phyloP scores from a whole-genome alignment of 2,113 vertebrate species.

The Dermatemys mawii region DNA sequence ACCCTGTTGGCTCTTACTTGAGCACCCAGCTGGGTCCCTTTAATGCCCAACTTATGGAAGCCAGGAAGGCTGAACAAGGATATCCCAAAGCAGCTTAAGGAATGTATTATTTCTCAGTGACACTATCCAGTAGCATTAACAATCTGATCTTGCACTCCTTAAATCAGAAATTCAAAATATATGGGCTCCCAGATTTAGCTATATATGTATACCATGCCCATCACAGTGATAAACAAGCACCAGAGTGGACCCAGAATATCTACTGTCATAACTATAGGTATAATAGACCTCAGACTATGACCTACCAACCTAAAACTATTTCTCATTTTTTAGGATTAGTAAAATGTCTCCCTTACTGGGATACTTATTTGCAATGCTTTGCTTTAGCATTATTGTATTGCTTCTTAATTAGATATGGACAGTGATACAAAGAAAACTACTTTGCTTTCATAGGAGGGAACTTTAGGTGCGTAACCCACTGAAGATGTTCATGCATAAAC shows the following conservation, averaged over 20 bases:
- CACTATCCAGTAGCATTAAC: conserved; percentile 53
- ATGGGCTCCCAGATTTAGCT: conserved; percentile 39
- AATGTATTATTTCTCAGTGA: conserved; percentile 52
- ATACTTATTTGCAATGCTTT: conserved; percentile 12
- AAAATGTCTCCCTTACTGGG: neutral
- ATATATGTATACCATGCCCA: neutral
- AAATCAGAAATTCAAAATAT: conserved; percentile 42
- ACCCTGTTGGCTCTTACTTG: conserved; percentile 53
- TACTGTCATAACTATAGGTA: conserved; percentile 34
- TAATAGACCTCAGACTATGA: conserved; percentile 8
- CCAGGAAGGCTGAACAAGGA: conserved; percentile 48
- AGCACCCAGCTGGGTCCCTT: conserved; percentile 44
- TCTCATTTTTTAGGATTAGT: conserved; percentile 29
- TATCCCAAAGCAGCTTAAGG: conserved; percentile 60
- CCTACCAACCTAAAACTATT: conserved; percentile 23
- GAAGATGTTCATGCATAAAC: conserved; percentile 39
- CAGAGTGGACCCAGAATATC: neutral
- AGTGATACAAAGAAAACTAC: conserved; percentile 2
- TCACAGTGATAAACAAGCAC: conserved; percentile 10
- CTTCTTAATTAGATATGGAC: conserved; percentile 33
- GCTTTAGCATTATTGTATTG: neutral
- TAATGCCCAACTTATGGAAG: conserved; percentile 67
- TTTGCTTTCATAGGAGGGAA: conserved; percentile 35
- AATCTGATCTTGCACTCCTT: conserved; percentile 43
- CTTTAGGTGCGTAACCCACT: conserved; percentile 38